Percentiles rank a stretch among this genome's conserved stretches.
Evolutionary conservation across 2,888 invertebrate genomes (phyloP).

Genomic region (Hipparchia semele): DNA sequence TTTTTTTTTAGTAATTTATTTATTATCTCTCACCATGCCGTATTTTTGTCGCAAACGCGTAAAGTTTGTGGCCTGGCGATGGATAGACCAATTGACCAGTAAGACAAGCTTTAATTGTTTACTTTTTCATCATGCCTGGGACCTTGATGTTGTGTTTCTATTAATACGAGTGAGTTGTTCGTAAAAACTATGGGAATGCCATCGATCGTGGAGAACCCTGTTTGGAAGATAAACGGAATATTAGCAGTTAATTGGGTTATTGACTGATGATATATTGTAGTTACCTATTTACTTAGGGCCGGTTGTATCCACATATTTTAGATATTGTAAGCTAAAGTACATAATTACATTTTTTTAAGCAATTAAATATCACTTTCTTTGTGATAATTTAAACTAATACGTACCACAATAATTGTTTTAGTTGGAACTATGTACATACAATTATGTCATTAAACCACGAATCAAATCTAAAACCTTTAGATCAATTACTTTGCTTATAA

Average conservation of each 20-base stretch:
- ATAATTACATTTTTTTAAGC: too few relatives aligned
- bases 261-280: neutral
- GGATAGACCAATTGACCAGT: conserved; percentile 32
- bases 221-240: conserved; percentile 6
- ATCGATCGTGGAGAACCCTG: neutral
- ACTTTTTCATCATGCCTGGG: conserved; percentile 21
- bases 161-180: conserved; percentile 8
- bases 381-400: too few relatives aligned
- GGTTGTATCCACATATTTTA: too few relatives aligned
- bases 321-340: too few relatives aligned
- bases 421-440: too few relatives aligned
- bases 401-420: too few relatives aligned
- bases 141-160: conserved; percentile 18
- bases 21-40: neutral
- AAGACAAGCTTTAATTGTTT: conserved; percentile 35
- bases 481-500: too few relatives aligned
- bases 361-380: too few relatives aligned
- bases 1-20: too few relatives aligned
- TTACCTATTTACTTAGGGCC: neutral
- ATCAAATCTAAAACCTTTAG: too few relatives aligned
- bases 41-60: neutral
- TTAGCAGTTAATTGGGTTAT: neutral
- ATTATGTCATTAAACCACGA: too few relatives aligned
- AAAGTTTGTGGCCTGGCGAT: neutral
- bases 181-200: conserved; percentile 16